Evolutionary conservation across 2,888 invertebrate genomes (phyloP).

Genomic region (Trichogramma evanescens): DNA sequence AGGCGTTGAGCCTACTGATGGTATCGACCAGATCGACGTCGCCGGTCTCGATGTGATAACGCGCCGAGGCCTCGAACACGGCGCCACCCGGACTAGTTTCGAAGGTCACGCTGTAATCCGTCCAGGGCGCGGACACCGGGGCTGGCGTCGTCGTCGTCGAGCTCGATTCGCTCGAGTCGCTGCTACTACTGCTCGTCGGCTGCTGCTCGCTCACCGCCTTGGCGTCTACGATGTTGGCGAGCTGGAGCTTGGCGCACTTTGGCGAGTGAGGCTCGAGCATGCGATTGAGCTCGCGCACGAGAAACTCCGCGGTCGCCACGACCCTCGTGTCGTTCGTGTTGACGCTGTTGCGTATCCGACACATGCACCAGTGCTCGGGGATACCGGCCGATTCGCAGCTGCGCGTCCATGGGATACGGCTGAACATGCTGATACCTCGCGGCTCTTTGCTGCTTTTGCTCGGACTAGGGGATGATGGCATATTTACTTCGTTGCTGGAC

Average conservation of each 20-base stretch:
- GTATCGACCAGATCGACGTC: conserved; percentile 59
- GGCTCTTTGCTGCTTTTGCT: conserved; percentile 22
- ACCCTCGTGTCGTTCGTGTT: conserved; percentile 52
- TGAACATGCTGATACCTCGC: conserved; percentile 70
- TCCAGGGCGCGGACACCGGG: conserved; percentile 46
- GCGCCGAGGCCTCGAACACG: conserved; percentile 73
- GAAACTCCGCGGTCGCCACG: conserved; percentile 53
- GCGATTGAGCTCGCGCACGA: conserved; percentile 61
- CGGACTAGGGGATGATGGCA: neutral
- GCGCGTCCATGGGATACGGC: conserved; percentile 62
- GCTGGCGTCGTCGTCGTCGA: neutral
- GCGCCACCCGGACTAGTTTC: conserved; percentile 62
- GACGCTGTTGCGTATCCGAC: conserved; percentile 61
- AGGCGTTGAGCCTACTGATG: conserved; percentile 70
- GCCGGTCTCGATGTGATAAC: conserved; percentile 42
- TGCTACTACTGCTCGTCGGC: conserved; percentile 31
- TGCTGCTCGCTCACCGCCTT: conserved; percentile 47
- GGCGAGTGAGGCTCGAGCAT: conserved; percentile 53
- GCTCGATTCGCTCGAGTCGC: too few relatives aligned
- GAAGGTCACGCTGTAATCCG: conserved; percentile 60
- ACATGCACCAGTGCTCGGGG: conserved; percentile 82
- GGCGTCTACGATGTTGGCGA: conserved; percentile 61
- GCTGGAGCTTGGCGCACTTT: conserved; percentile 60
- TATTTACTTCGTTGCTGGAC: neutral
- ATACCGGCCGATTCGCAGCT: conserved; percentile 75